Conservation (phyloP, 2,797 vertebrate genomes). For the Delichon dasypus region DNA sequence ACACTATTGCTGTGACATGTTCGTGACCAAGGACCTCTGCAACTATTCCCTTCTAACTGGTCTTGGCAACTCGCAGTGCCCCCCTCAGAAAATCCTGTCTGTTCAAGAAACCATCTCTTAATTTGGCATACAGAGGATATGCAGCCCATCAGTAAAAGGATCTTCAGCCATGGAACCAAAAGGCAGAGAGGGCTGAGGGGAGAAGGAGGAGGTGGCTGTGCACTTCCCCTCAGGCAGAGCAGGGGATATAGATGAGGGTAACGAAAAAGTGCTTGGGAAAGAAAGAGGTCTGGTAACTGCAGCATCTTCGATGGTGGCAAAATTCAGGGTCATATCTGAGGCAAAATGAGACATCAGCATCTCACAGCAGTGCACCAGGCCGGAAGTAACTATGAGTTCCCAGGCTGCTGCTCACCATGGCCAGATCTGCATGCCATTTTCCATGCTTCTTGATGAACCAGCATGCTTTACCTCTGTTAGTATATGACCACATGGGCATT, state of each 20-base stretch:
- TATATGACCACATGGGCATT: not conserved
- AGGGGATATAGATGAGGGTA: not conserved
- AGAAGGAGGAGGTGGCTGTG: not conserved
- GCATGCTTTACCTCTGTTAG: not conserved
- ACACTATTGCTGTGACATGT: not conserved
- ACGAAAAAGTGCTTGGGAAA: not conserved
- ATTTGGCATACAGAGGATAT: not conserved
- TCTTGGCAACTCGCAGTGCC: not conserved
- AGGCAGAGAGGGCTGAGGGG: not conserved
- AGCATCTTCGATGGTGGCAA: not conserved
- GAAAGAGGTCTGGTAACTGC: not conserved
- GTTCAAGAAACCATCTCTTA: not conserved
- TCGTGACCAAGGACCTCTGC: not conserved
- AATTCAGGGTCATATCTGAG: not conserved
- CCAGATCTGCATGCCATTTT: not conserved
- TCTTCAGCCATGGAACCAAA: not conserved
- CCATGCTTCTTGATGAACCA: not conserved
- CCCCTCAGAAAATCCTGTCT: not conserved
- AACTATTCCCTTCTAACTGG: not conserved
- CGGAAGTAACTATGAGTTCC: not conserved
- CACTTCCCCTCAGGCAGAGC: not conserved
- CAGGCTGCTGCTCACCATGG: not conserved
- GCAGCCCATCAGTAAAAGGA: not conserved
- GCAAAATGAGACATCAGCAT: not conserved
- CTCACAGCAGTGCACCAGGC: not conserved